phyloP scores from a whole-genome alignment of 2,797 vertebrate genomes.

The Salarias fasciatus region DNA sequence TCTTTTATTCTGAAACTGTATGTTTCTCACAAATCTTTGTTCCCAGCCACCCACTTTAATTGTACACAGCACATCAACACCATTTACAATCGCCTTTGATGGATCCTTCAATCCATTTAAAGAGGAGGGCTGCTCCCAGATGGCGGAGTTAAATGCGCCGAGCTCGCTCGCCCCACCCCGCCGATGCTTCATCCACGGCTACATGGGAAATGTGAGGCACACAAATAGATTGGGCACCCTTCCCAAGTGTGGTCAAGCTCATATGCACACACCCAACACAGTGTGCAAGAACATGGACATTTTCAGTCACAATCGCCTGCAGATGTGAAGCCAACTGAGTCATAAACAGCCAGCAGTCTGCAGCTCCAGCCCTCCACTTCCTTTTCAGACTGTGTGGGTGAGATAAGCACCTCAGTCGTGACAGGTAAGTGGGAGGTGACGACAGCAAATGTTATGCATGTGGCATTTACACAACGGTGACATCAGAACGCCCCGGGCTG shows the following conservation, averaged over 20 bases:
- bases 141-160: slow-evolving; percentile 50
- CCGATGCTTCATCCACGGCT: slow-evolving; percentile 59
- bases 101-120: slow-evolving; percentile 53
- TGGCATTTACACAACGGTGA: slow-evolving; percentile 39
- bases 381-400: slow-evolving; percentile 17
- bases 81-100: slow-evolving; percentile 55
- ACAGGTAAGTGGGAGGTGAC: slow-evolving; percentile 57
- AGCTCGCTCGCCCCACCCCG: slow-evolving; percentile 53
- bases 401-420: slow-evolving; percentile 28
- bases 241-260: slow-evolving; percentile 71
- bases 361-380: slow-evolving; percentile 27
- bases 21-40: background rate
- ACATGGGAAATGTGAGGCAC: slow-evolving; percentile 72
- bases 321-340: slow-evolving; percentile 63
- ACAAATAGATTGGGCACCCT: slow-evolving; percentile 75
- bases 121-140: slow-evolving; percentile 52
- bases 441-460: slow-evolving; percentile 26
- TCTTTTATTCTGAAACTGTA: slow-evolving; percentile 14
- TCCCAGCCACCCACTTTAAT: slow-evolving; percentile 35
- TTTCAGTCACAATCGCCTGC: slow-evolving; percentile 53
- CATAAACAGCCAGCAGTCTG: slow-evolving; percentile 32
- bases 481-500: slow-evolving; percentile 13
- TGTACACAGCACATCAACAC: slow-evolving; percentile 31
- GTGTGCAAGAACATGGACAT: slow-evolving; percentile 55
- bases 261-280: slow-evolving; percentile 73